Evolutionary conservation across 2,888 invertebrate genomes (phyloP), one percentile per base, ranked within the genome.

Genomic region (Nebria salina): DNA sequence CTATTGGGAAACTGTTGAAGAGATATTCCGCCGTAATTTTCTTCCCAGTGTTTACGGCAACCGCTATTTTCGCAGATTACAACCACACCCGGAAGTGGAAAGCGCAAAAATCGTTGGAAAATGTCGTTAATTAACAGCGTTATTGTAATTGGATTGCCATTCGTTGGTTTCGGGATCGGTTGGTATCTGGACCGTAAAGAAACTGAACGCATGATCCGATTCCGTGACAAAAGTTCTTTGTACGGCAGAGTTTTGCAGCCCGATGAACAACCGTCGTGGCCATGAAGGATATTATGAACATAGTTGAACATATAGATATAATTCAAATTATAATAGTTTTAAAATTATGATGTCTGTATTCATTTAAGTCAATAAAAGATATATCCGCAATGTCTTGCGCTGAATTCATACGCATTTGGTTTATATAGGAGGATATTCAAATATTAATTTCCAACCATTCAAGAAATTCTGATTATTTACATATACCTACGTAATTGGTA

Each of bases 141-240:
- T 92, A 84, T 93, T 92, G 83, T 90, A 2, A 85, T 89, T 1
- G 86, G 88, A 0, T 65, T 94, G 0, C 94, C 95, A 0, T 0
- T 92, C 0, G 84, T 89, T 42, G 94, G 94, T 0, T 92, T 87
- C 84, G 86, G 88, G 1, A 82, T 95, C 77, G 96, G 96, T 0
- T 90, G 90, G 85, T 93, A 88, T 83, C 84, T 96, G 77, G 95
- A 96, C 86, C 88, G 89, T 5, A 90, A 91, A 84, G 95, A 96
- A 89, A 94, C 94, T 0, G 90, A 93, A 82, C 91, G 95, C 79
- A 92, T 95, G 93, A 90, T 91, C 0, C 89, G 88, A 84, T 97
- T 93, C 87, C 91, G 96, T 82, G 96, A 97, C 86, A 96, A 94
- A 87, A 96, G 96, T 86, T 92, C 93, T 75, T 89, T 97, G 65